phyloP scores from a whole-genome alignment of 2,888 invertebrate genomes.

The Morpho achilles region DNA sequence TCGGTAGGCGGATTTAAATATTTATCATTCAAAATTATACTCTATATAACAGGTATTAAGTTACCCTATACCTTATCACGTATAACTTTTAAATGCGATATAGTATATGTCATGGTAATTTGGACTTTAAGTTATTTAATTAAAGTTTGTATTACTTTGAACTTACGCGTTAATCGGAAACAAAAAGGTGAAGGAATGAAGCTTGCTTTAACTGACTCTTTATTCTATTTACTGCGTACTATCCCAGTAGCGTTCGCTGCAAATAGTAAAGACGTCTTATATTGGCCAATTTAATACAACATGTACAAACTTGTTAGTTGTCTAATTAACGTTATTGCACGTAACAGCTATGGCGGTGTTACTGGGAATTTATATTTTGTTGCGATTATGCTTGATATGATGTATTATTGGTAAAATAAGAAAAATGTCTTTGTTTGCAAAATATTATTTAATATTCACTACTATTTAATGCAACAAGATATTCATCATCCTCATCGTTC shows the following conservation, averaged over 20 bases:
- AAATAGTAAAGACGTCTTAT: slow-evolving; percentile 33
- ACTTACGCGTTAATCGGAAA: slow-evolving; percentile 20
- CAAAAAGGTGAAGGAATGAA: slow-evolving; percentile 50
- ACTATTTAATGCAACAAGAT: no score
- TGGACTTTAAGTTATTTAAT: slow-evolving; percentile 16
- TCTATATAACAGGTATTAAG: slow-evolving; percentile 24
- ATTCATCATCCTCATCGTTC: no score
- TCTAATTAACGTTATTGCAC: slow-evolving; percentile 25
- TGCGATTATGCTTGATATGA: background rate
- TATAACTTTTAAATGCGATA: slow-evolving; percentile 16
- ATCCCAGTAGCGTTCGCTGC: slow-evolving; percentile 37
- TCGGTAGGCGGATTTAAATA: slow-evolving; percentile 2
- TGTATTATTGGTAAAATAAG: background rate
- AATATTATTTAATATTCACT: no score
- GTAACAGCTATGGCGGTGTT: slow-evolving; percentile 17
- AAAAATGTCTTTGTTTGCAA: no score
- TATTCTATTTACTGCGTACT: slow-evolving; percentile 44
- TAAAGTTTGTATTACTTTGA: slow-evolving; percentile 26
- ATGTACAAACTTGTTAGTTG: slow-evolving; percentile 17
- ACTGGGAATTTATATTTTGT: slow-evolving; percentile 15
- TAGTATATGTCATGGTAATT: slow-evolving; percentile 17
- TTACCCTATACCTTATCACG: slow-evolving; percentile 26
- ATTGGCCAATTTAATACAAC: slow-evolving; percentile 34
- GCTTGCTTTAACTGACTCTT: slow-evolving; percentile 47
- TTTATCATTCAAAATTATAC: slow-evolving; percentile 16